Conservation (phyloP, 2,888 invertebrate species). For the Platycheirus rosarum region DNA sequence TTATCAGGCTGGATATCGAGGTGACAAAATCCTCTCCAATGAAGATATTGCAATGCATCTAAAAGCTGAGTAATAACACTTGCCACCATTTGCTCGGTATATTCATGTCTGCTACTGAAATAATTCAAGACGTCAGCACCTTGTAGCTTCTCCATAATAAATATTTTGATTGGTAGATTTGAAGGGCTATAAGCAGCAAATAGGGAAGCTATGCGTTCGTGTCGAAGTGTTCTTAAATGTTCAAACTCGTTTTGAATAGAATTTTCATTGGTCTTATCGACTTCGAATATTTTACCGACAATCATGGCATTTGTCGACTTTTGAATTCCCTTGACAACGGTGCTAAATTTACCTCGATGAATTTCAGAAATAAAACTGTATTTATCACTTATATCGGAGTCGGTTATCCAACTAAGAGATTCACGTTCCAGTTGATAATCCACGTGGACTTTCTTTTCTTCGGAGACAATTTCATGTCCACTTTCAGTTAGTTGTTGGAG, state of each 20-base stretch:
- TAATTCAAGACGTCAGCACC: constrained; percentile 96
- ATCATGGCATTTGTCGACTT: constrained; percentile 89
- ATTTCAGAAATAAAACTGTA: constrained; percentile 94
- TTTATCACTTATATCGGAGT: constrained; percentile 87
- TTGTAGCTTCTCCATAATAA: constrained; percentile 92
- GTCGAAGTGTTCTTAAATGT: constrained; percentile 90
- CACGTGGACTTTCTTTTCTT: constrained; percentile 86
- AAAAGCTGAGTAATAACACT: constrained; percentile 92
- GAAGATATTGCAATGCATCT: constrained; percentile 96
- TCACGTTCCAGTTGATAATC: constrained; percentile 90
- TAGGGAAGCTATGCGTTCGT: constrained; percentile 92
- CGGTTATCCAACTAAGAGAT: constrained; percentile 89
- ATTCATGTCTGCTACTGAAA: constrained; percentile 93
- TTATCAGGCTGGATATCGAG: constrained; percentile 97
- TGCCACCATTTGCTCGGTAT: constrained; percentile 95
- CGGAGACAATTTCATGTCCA: constrained; percentile 88
- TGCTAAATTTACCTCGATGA: constrained; percentile 92
- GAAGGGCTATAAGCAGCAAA: constrained; percentile 88
- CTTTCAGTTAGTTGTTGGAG: constrained; percentile 93
- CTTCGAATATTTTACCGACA: constrained; percentile 92
- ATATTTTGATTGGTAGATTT: constrained; percentile 87
- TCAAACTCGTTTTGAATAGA: constrained; percentile 92
- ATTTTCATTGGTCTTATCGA: constrained; percentile 86
- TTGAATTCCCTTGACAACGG: constrained; percentile 92
- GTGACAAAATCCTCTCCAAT: constrained; percentile 95